Base-by-base conservation (phyloP, 2,113 vertebrate species). In the Cnemophilus loriae region DNA sequence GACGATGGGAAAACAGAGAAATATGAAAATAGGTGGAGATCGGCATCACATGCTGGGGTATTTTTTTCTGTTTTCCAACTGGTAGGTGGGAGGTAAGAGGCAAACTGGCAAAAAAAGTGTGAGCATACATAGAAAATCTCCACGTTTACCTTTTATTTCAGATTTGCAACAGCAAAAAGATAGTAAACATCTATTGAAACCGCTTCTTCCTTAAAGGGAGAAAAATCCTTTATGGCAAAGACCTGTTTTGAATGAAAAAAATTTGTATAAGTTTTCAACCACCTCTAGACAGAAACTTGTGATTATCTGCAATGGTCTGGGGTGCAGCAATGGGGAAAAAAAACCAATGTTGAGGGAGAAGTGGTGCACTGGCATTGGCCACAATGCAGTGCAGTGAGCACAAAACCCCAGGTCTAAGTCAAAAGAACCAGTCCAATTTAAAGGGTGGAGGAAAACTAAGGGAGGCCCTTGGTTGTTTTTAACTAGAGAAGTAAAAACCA, bases 81-180 rank as follows among this genome's bases (percentile, higher is more conserved):
- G 96, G 93, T 93, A 96, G 89, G 96, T 97, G 93, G 96, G 96
- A 97, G 96, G 90, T 92, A 96, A 95, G 95, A 64, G 83, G 93
- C 47, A 97, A 96, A 95, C 91, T 93, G 91, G 93, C 69, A 97
- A 86, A 92, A 90, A 90, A 93, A 86, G 94, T 96, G 96, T 90
- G 86, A 97, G 91, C 80, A 87, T 81, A 92, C 94, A 95, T 95
- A 89, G 46, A 61, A 89, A 83, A 88, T 55, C 71, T 92, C 68
- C 85, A 93, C 3, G 2, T 95, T 92, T 94, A 96, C 96, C 96
- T 95, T 97, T 94, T 89, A 95, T 77, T 93, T 93, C 76, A 67
- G 64, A 92, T 90, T 89, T 92, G 86, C 56, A 84, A 74, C 11
- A 7, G 52, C 60, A 74, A 95, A 86, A 55, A 52, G n/a, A 87